Evolutionary conservation across 64 coral and sea anemone genomes (phyloP), one percentile per base, ranked within the genome.

Genomic region (Pocillopora damicornis): DNA sequence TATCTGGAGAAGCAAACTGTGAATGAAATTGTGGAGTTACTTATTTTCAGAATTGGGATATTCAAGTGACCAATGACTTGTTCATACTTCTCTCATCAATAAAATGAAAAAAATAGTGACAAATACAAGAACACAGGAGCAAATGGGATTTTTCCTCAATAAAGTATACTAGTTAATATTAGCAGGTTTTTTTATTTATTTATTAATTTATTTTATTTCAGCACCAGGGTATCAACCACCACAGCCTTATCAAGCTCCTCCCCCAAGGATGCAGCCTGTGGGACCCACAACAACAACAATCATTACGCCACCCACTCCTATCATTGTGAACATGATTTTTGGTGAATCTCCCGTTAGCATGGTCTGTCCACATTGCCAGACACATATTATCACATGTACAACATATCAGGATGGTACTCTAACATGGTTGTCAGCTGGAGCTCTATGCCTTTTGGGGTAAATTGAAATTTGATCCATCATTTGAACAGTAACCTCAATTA

Each of bases 301-400:
- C 38, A 79, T 95, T 30, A 88, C 89, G 4, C 97, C 82, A 16
- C 45, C 88, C 63, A 42, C 56, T 13, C 35, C 87, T 26, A 81
- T 92, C 15, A 73, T 87, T 61, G 37, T 90, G 13, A 95, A 92
- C 67, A 36, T 93, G 63, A 16, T 78, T 15, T 99, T 86, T 81
- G 90, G 97, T 12, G 89, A 95, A 12, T 75, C 66, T 9, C 97
- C 97, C 17, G 58, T 99, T 1, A 95, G 88, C 63, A 95, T 99
- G 97, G 88, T 90, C 17, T 99, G 97, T 78, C 91, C 97, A 0
- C 91, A 93, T 34, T 99, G 97, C 86, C 93, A 95, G 77, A 91
- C 93, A 51, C 90, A 95, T 58, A 91, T 99, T 15, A 84, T 95
- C 10, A 92, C 90, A 9, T 74, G 87, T 20, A 99, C 93, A 62